Base-by-base conservation (phyloP, 2,113 vertebrate species). In the Gymnogyps californianus region DNA sequence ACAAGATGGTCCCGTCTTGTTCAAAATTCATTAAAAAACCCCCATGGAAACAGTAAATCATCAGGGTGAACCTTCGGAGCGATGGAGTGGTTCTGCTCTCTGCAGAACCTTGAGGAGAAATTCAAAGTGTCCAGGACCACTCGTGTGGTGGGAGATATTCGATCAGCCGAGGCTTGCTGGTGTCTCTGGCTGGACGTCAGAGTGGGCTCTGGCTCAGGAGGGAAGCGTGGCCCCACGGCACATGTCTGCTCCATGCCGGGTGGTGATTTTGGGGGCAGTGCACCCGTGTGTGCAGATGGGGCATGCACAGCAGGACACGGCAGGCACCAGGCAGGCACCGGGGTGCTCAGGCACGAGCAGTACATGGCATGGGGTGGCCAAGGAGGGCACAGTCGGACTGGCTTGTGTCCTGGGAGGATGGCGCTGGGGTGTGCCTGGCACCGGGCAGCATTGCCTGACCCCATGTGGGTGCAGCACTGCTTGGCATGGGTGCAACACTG, bases 141-240 rank as follows among this genome's bases (percentile, higher is more conserved):
- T 55, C 0, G 0, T 1, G 0, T 9, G 4, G 3, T 4, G 2
- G 6, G 17, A 7, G 24, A 32, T 18, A 7, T 34, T 15, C 0
- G 1, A 8, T 38, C 46, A 57, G 10, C 1, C 0, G 0, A 49
- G 57, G 42, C 51, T 90, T 0, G 0, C 42, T 65, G 49, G 26
- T 87, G 26, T 44, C 55, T 42, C 69, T 32, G 29, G 29, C 16
- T 52, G 28, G 52, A 25, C 28, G 31, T 29, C 26, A 26, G 28
- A 58, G 31, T 0, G 1, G 31, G 14, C 25, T 78, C 16, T 16
- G 31, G 25, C 40, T 78, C 2, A 1, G 36, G 34, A 46, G 52
- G 52, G 52, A 74, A 16, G 20, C 0, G 2, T 38, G 38, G 28
- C 16, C 51, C 52, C 0, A 1, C 1, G 2, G 36, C 38, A 21